Evolutionary conservation across 2,113 vertebrate species (phyloP).

Genomic region (Clupea harengus): DNA sequence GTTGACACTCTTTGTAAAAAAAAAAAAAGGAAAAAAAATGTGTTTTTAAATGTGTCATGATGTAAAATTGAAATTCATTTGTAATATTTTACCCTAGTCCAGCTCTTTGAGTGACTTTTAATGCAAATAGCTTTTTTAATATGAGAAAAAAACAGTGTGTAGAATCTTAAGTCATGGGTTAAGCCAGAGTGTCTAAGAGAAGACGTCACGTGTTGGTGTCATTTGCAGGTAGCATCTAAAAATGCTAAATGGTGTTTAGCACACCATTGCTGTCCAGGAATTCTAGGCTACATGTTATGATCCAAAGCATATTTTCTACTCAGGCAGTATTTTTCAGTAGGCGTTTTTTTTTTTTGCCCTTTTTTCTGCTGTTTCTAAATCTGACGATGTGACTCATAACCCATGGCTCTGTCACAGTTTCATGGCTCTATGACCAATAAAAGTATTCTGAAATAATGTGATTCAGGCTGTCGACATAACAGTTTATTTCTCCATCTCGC

Average conservation of each 20-base stretch:
- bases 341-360: background rate
- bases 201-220: background rate
- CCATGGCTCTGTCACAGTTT: background rate
- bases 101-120: background rate
- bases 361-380: conserved; percentile 12
- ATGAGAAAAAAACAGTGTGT: conserved; percentile 1
- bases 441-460: conserved; percentile 14
- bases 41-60: background rate
- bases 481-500: background rate
- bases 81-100: conserved; percentile 10
- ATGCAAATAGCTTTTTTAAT: background rate
- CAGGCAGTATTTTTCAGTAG: background rate
- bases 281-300: background rate
- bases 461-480: conserved; percentile 2
- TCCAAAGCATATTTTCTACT: conserved; percentile 12
- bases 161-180: background rate
- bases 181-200: background rate
- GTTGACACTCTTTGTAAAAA: background rate
- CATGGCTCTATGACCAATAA: conserved; percentile 11
- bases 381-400: conserved; percentile 11
- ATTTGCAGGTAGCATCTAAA: background rate
- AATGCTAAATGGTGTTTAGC: background rate
- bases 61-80: background rate
- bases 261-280: conserved; percentile 5
- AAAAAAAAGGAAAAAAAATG: background rate